Evolutionary conservation across 2,797 vertebrate species (phyloP), one percentile per base, ranked within the genome.

Genomic region (Champsocephalus gunnari): DNA sequence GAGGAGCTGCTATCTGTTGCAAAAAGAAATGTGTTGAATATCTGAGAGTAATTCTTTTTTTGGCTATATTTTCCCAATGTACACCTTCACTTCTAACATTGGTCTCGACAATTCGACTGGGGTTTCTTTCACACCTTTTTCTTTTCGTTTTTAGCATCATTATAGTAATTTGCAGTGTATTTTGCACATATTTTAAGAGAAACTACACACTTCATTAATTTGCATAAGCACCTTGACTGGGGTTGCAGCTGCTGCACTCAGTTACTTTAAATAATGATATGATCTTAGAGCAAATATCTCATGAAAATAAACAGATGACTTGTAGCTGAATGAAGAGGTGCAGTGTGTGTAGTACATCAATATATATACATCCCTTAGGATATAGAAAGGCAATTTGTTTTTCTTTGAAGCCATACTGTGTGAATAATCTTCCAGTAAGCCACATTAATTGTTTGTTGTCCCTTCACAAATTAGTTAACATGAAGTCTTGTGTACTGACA

Each of bases 361-460:
- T 55, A 54, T 55, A 60, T n/a, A 43, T 47, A 34, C 17, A 65
- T 13, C 28, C 16, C 28, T 16, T 51, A 1, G 2, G 9, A 49
- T 54, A 64, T 16, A 34, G 6, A 38, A 38, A 9, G 8, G 8
- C 34, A 38, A 38, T 38, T 38, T 7, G 34, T 38, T 38, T 38
- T 38, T 38, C 34, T 38, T 38, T 38, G 34, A 38, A 38, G 34
- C 34, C 34, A 38, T 38, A 9, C 34, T 38, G 8, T 38, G 48
- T 32, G 11, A 55, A 47, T 72, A 12, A 79, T 66, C 50, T 60
- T 28, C 4, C 58, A 56, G 65, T 16, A 70, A 64, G 71, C 19
- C 28, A 53, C 14, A 61, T 54, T 24, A 50, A 67, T 74, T 56
- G 38, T 67, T 71, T 74, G 19, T 63, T 41, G 73, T 43, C 28